phyloP scores from a whole-genome alignment of 2,113 vertebrate genomes.

The Apistogramma diplotaenia region DNA sequence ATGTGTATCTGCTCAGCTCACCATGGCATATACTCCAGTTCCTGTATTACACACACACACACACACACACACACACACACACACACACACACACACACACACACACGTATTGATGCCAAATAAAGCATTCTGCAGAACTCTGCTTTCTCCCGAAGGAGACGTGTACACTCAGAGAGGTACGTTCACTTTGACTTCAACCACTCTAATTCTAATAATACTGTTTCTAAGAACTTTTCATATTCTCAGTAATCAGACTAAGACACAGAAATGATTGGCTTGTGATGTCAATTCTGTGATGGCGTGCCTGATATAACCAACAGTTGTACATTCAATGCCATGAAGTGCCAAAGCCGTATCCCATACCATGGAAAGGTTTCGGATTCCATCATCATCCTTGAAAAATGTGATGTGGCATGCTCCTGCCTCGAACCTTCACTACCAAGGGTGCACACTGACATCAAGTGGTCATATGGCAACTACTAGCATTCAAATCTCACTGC shows the following conservation, averaged over 20 bases:
- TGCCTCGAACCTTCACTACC: constrained; percentile 9
- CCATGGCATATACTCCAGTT: too few relatives aligned
- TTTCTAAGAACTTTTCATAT: not conserved
- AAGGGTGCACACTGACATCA: constrained; percentile 65
- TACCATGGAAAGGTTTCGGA: not conserved
- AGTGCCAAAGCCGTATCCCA: not conserved
- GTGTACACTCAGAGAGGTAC: not conserved
- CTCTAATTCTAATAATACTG: not conserved
- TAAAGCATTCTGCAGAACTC: not conserved
- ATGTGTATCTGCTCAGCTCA: too few relatives aligned
- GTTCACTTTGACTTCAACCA: not conserved
- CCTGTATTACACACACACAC: too few relatives aligned
- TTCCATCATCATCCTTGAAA: not conserved
- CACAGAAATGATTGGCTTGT: not conserved
- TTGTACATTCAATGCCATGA: not conserved
- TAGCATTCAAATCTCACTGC: not conserved
- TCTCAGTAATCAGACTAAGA: not conserved
- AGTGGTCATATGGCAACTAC: constrained; percentile 59
- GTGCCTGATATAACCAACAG: not conserved
- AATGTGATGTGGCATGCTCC: constrained; percentile 9
- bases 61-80: not conserved
- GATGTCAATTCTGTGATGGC: not conserved
- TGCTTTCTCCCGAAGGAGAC: constrained; percentile 1
- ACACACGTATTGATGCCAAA: not conserved
- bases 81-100: not conserved